Evolutionary conservation across 2,888 invertebrate genomes (phyloP).

Genomic region (Dioctria rufipes): DNA sequence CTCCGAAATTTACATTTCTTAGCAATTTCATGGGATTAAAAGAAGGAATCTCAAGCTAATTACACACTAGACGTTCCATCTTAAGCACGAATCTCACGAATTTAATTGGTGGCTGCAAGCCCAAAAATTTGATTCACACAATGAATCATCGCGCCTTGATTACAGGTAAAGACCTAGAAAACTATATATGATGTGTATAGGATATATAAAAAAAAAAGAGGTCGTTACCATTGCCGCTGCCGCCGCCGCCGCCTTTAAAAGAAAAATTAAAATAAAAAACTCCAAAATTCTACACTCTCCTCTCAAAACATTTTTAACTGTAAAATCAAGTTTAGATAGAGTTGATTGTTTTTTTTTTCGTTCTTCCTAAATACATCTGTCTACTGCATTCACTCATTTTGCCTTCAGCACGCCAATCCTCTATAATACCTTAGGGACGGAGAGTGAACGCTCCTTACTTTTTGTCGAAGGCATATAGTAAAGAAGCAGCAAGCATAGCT

Average conservation of each 20-base stretch:
- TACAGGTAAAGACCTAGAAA: conserved; percentile 34
- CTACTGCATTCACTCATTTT: conserved; percentile 6
- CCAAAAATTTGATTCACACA: conserved; percentile 28
- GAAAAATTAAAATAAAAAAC: not conserved
- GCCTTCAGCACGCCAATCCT: conserved; percentile 30
- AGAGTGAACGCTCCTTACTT: conserved; percentile 44
- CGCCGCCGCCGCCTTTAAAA: not conserved
- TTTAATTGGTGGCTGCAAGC: conserved; percentile 39
- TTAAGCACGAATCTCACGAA: conserved; percentile 8
- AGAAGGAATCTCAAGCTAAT: conserved; percentile 17
- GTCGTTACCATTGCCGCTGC: conserved; percentile 26
- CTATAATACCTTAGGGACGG: conserved; percentile 30
- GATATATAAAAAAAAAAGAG: not conserved
- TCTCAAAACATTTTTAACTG: conserved; percentile 42
- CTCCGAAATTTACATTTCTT: conserved; percentile 33
- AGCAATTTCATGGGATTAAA: conserved; percentile 2
- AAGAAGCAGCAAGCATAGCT: not conserved
- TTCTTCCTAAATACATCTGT: conserved; percentile 32
- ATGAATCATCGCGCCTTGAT: conserved; percentile 10
- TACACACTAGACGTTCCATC: not conserved
- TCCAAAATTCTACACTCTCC: conserved; percentile 35
- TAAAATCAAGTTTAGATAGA: conserved; percentile 36
- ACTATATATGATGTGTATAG: conserved; percentile 27
- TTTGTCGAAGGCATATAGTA: conserved; percentile 31
- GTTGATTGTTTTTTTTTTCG: not conserved